Conservation (phyloP, 1,140 invertebrate species). For the Brachionus sp. region DNA sequence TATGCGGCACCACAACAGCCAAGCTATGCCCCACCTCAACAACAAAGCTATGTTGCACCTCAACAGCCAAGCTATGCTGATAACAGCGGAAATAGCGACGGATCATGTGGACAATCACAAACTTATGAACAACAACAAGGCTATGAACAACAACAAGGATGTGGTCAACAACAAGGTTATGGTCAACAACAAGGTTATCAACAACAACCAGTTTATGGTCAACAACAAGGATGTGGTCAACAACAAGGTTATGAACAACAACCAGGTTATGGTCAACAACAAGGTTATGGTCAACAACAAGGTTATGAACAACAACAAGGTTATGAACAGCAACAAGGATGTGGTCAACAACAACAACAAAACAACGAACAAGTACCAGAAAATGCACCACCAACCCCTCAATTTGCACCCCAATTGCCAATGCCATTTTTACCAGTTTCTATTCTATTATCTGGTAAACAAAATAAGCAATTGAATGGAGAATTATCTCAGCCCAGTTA, state of each 20-base stretch:
- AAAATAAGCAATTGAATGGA: not conserved
- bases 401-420: not conserved
- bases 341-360: not conserved
- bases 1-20: too few relatives aligned
- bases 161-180: not conserved
- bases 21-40: too few relatives aligned
- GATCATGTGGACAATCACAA: not conserved
- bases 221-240: not conserved
- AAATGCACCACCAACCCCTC: not conserved
- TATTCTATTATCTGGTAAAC: constrained; percentile 13
- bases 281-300: not conserved
- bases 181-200: not conserved
- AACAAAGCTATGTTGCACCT: too few relatives aligned
- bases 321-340: not conserved
- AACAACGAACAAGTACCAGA: not conserved
- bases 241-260: not conserved
- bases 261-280: not conserved
- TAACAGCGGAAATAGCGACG: too few relatives aligned
- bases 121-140: not conserved
- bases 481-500: not conserved
- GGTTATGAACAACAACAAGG: not conserved
- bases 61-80: too few relatives aligned
- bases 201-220: not conserved
- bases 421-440: constrained; percentile 8
- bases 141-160: not conserved